Evolutionary conservation across 2,888 invertebrate genomes (phyloP).

Genomic region (Ichneumoninae sp.): DNA sequence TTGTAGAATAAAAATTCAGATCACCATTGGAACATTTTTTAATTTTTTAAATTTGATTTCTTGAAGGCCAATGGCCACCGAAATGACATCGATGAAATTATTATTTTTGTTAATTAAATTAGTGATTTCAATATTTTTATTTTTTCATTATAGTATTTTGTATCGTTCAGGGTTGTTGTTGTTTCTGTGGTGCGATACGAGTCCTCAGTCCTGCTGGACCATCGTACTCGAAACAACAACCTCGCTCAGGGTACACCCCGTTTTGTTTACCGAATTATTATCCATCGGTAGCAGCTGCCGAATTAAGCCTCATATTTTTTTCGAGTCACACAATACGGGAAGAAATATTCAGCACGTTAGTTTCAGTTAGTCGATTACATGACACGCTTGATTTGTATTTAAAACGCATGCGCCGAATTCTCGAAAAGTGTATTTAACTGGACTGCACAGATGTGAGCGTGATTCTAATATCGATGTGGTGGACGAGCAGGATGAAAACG

Average conservation of each 20-base stretch:
- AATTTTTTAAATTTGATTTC: too few relatives aligned
- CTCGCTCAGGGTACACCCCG: background rate
- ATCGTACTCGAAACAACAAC: too few relatives aligned
- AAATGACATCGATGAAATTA: too few relatives aligned
- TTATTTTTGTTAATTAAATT: background rate
- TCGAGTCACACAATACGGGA: background rate
- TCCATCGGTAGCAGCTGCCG: background rate
- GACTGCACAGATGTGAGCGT: background rate
- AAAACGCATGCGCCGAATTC: background rate
- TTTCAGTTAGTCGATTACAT: slow-evolving; percentile 11
- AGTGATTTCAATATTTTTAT: background rate
- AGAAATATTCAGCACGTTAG: background rate
- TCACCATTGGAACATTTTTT: too few relatives aligned
- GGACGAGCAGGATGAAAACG: background rate
- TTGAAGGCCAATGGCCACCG: too few relatives aligned
- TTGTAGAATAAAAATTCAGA: too few relatives aligned
- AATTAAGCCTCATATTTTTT: background rate
- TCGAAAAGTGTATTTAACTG: slow-evolving; percentile 4
- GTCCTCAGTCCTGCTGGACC: too few relatives aligned
- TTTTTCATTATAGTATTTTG: background rate
- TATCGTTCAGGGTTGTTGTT: background rate
- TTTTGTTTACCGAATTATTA: background rate
- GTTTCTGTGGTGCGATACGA: too few relatives aligned
- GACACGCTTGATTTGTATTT: background rate
- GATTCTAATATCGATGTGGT: slow-evolving; percentile 14